These are phyloP conservation scores for Drosophila helvetica DNA, from an alignment of 2,888 invertebrate species.

Conservation along the genomic window DNA sequence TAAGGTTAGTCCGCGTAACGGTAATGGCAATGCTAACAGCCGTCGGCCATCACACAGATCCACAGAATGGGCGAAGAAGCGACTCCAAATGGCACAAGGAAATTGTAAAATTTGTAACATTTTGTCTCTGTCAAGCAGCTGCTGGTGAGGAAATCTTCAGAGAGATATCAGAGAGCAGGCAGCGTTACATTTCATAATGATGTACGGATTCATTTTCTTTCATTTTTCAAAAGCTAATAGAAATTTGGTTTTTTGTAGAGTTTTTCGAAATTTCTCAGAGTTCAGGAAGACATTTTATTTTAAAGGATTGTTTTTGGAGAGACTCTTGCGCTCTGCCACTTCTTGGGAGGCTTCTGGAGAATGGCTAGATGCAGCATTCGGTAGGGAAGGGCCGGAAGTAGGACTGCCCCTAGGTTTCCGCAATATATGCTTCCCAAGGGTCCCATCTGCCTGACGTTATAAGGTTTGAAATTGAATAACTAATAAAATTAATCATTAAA, in stretches of 20 bases:
- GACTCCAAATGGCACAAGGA: conserved; percentile 57
- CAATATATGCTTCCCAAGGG: too few relatives aligned
- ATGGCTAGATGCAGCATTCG: too few relatives aligned
- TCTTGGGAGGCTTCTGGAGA: too few relatives aligned
- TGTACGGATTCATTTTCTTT: not conserved
- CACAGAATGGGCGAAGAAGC: conserved; percentile 38
- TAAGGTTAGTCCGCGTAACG: conserved; percentile 70
- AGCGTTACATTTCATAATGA: not conserved
- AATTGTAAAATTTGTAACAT: conserved; percentile 75
- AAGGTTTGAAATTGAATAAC: too few relatives aligned
- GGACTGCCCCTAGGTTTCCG: too few relatives aligned
- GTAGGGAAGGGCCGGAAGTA: too few relatives aligned
- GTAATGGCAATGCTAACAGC: conserved; percentile 71
- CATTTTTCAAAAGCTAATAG: not conserved
- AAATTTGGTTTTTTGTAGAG: not conserved
- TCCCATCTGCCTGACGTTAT: too few relatives aligned
- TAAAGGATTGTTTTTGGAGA: too few relatives aligned
- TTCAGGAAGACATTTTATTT: too few relatives aligned
- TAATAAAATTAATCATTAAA: too few relatives aligned
- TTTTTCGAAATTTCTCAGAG: too few relatives aligned
- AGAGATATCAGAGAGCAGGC: conserved; percentile 21
- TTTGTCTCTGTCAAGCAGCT: conserved; percentile 49
- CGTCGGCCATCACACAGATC: conserved; percentile 48
- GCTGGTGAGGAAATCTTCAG: conserved; percentile 55
- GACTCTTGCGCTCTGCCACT: too few relatives aligned